Percentiles rank a stretch among this genome's conserved stretches.
These are phyloP conservation scores for Sebastes taczanowskii DNA, from an alignment of 2,797 vertebrate genomes.

Conservation along the genomic window DNA sequence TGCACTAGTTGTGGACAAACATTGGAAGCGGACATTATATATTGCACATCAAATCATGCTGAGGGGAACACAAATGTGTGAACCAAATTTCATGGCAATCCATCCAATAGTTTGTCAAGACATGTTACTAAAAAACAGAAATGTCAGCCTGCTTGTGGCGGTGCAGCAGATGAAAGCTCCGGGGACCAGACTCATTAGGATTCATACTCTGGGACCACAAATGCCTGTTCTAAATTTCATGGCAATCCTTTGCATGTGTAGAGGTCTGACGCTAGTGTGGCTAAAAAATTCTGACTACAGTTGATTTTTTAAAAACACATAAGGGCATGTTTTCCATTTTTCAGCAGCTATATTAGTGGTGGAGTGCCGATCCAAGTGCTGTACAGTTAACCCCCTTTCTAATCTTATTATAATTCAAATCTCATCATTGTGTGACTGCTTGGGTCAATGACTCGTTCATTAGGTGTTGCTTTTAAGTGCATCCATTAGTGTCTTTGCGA, in stretches of 20 bases:
- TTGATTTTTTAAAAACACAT: background rate
- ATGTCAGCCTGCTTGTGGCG: background rate
- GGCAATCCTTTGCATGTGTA: background rate
- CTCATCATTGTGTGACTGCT: slow-evolving; percentile 42
- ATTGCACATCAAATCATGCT: background rate
- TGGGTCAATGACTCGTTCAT: slow-evolving; percentile 54
- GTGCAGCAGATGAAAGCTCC: background rate
- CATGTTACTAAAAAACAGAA: background rate
- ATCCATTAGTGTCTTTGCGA: slow-evolving; percentile 53
- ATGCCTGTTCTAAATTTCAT: background rate
- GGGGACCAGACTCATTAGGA: background rate
- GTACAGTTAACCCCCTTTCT: slow-evolving; percentile 7
- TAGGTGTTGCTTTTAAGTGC: slow-evolving; percentile 46
- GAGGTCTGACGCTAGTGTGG: background rate
- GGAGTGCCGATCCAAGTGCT: background rate
- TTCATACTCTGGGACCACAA: background rate
- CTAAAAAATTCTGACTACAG: background rate
- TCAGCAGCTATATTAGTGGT: slow-evolving; percentile 6
- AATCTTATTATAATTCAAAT: slow-evolving; percentile 46
- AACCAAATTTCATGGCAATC: background rate
- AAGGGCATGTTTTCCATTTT: background rate
- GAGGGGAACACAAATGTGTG: background rate
- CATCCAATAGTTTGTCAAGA: background rate
- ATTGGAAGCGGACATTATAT: background rate
- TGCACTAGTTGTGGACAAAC: background rate